These are phyloP conservation scores for Takifugu rubripes DNA, from an alignment of 2,797 vertebrate species.

Conservation along the genomic window DNA sequence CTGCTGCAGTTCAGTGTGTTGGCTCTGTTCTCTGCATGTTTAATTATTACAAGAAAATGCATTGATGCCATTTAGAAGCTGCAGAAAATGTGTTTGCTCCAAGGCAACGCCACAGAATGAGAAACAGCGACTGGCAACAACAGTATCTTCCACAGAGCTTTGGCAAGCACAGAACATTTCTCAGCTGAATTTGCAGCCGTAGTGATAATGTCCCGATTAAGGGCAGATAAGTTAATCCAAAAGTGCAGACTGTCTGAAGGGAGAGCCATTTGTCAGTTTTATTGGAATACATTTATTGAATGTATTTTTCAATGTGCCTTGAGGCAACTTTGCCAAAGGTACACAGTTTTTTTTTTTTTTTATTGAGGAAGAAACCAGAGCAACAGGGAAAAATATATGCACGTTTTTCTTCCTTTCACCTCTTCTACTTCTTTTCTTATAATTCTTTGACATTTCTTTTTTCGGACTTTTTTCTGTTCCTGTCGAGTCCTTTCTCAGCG, in stretches of 20 bases:
- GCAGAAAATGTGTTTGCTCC: slow-evolving; percentile 31
- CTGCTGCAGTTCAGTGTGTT: slow-evolving; percentile 20
- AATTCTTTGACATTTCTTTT: too few species aligned
- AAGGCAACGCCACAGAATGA: slow-evolving; percentile 27
- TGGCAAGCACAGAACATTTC: slow-evolving; percentile 33
- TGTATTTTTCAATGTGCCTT: too few species aligned
- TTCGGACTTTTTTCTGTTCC: too few species aligned
- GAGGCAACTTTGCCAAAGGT: too few species aligned
- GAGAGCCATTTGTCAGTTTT: too few species aligned
- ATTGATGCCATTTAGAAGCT: slow-evolving; percentile 33
- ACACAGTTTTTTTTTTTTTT: too few species aligned
- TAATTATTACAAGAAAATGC: slow-evolving; percentile 25
- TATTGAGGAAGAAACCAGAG: too few species aligned
- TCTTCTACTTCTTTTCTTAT: too few species aligned
- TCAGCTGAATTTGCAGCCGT: slow-evolving; percentile 36
- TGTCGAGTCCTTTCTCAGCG: too few species aligned
- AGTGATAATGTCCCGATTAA: slow-evolving; percentile 60
- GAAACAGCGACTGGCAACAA: slow-evolving; percentile 26
- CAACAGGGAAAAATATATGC: too few species aligned
- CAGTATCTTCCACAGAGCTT: slow-evolving; percentile 35
- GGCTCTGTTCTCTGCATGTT: slow-evolving; percentile 11
- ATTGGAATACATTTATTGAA: too few species aligned
- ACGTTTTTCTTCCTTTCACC: too few species aligned
- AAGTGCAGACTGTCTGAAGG: slow-evolving; percentile 13
- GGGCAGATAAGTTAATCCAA: slow-evolving; percentile 65